Evolutionary conservation across 2,113 vertebrate species (phyloP), one percentile per base, ranked within the genome.

Genomic region (Silurus glanis): DNA sequence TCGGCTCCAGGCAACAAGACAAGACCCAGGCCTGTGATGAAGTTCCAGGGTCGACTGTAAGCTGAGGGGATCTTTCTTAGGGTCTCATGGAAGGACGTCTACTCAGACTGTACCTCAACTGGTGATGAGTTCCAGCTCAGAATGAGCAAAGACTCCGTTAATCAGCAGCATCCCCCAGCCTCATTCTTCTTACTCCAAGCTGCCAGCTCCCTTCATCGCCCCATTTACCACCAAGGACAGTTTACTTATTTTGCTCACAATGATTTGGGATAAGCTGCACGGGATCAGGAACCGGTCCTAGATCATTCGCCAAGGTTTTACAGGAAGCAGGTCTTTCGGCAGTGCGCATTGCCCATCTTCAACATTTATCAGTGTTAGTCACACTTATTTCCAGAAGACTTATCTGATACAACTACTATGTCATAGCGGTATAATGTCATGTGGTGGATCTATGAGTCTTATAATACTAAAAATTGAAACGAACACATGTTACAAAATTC

Each of bases 61-160:
- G 56, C 81, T 83, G 53, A 69, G 81, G 74, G 61, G 12, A 47
- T 83, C 82, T 47, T 80, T 67, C 78, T 83, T 79, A 61, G 80
- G 8, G 64, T 84, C 85, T 66, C 51, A 49, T 64, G 78, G 5
- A 78, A 86, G 85, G 55, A 53, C 69, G 47, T 74, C 37, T 83
- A 85, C 74, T 82, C 51, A 53, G 62, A 75, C 84, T 86, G 79
- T 89, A 85, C 71, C 72, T 76, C 84, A 83, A 49, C 1, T 37
- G 76, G 83, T 84, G 90, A 88, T 88, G 88, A 92, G 86, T 90
- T 89, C 82, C 85, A 86, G 80, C 56, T 83, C 86, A 89, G 88
- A 87, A 85, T 85, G 80, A 91, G 87, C 81, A 83, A 85, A 91
- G 87, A 51, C 86, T 83, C 59, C 12, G 72, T 66, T 87, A 87